phyloP scores from a whole-genome alignment of 2,113 vertebrate genomes.

The Phrynosoma blainvillii region DNA sequence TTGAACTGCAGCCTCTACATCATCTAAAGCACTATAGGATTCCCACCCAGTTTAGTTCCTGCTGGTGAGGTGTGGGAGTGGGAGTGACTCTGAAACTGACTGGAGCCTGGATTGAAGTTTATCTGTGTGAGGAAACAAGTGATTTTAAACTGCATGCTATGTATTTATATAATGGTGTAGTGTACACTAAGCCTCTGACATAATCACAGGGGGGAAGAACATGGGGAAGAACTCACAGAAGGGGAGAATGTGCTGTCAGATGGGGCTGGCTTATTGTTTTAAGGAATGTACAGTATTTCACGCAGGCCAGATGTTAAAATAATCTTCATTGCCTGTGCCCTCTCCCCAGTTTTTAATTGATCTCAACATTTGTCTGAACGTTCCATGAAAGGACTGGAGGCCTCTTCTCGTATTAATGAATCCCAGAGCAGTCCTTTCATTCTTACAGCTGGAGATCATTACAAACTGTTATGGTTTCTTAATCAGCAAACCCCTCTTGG shows the following conservation, averaged over 20 bases:
- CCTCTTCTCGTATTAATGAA: constrained; percentile 39
- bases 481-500: constrained; percentile 20
- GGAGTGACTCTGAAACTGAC: too few relatives aligned
- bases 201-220: neutral
- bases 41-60: too few relatives aligned
- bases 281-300: constrained; percentile 7
- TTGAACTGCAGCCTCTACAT: too few relatives aligned
- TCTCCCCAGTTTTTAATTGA: constrained; percentile 34
- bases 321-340: constrained; percentile 12
- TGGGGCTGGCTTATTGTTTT: constrained; percentile 15
- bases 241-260: constrained; percentile 5
- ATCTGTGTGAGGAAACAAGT: too few relatives aligned
- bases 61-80: too few relatives aligned
- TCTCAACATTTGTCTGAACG: constrained; percentile 25
- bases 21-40: too few relatives aligned
- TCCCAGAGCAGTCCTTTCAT: constrained; percentile 43
- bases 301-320: constrained; percentile 44
- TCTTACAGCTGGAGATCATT: constrained; percentile 41
- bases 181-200: neutral
- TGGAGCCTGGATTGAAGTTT: too few relatives aligned
- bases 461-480: constrained; percentile 29
- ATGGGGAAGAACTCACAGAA: neutral
- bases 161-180: too few relatives aligned
- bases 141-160: too few relatives aligned
- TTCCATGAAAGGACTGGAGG: constrained; percentile 33